A percentile compares a stretch with the other conserved stretches of the same genome.
Conservation (phyloP, 1,140 invertebrate genomes). For the Drosophila santomea region DNA sequence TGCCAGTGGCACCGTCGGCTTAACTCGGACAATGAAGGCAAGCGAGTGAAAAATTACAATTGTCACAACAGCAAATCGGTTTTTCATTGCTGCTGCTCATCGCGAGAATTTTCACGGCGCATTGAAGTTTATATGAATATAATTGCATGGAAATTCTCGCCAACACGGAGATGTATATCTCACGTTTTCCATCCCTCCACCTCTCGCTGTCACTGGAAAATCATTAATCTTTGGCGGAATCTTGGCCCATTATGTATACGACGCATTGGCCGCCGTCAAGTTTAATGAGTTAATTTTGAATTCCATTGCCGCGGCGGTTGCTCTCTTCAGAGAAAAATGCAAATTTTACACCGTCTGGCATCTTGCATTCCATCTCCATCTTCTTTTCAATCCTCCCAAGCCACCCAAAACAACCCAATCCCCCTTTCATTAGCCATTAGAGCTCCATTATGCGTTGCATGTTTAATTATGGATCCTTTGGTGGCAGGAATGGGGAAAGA, state of each 20-base stretch:
- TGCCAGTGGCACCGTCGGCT: conserved; percentile 41
- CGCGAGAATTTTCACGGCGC: conserved; percentile 68
- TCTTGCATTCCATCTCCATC: conserved; percentile 13
- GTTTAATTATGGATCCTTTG: conserved; percentile 69
- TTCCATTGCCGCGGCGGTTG: conserved; percentile 58
- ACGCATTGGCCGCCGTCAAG: conserved; percentile 25
- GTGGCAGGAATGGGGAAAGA: neutral
- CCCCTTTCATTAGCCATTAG: conserved; percentile 77
- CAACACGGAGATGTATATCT: conserved; percentile 29
- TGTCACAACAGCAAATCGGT: conserved; percentile 81
- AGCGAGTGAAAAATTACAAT: conserved; percentile 82
- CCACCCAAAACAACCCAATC: neutral
- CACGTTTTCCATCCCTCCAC: neutral
- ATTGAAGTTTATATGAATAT: conserved; percentile 77
- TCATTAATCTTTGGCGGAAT: conserved; percentile 48
- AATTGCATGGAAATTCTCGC: conserved; percentile 76
- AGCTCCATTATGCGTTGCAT: conserved; percentile 72
- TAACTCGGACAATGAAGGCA: conserved; percentile 62
- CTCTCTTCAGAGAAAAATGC: conserved; percentile 54
- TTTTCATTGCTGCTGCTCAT: conserved; percentile 64
- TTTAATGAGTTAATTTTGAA: conserved; percentile 83
- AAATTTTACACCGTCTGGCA: conserved; percentile 57
- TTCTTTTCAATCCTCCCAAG: neutral
- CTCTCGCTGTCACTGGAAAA: conserved; percentile 18
- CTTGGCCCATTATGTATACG: conserved; percentile 55